A percentile compares a stretch with the other conserved stretches of the same genome.
Evolutionary conservation across 1,140 invertebrate genomes (phyloP).

Genomic region (Homarus americanus): DNA sequence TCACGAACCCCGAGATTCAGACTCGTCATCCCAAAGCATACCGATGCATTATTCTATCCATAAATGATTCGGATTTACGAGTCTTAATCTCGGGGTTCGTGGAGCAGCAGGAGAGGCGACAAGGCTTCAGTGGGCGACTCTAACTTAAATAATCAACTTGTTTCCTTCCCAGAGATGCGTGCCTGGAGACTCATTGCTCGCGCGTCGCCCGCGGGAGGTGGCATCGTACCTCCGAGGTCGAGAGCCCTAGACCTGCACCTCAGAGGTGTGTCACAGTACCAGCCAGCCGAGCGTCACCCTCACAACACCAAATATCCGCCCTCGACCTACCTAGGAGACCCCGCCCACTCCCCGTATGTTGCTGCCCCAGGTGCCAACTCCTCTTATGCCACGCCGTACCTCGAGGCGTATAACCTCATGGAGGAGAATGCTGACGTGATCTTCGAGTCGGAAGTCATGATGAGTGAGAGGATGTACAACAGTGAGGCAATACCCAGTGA

Average conservation of each 20-base stretch:
- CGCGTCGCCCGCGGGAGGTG: neutral
- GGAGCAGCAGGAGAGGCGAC: no score
- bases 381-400: neutral
- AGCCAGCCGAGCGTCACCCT: neutral
- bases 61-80: no score
- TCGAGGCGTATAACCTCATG: constrained; percentile 58
- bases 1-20: no score
- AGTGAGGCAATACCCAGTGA: neutral
- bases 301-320: neutral
- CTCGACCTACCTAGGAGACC: neutral
- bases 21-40: no score
- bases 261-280: neutral
- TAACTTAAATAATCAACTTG: neutral
- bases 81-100: no score
- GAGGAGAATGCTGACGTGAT: constrained; percentile 61
- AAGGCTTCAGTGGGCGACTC: no score
- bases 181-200: neutral
- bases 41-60: no score
- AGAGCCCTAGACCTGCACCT: neutral
- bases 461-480: constrained; percentile 38
- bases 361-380: neutral
- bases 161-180: neutral
- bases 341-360: neutral
- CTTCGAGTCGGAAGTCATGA: constrained; percentile 32
- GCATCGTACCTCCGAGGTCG: neutral